A percentile compares a stretch with the other conserved stretches of the same genome.
Conservation (phyloP, 1,140 invertebrate species). For the Homarus americanus region DNA sequence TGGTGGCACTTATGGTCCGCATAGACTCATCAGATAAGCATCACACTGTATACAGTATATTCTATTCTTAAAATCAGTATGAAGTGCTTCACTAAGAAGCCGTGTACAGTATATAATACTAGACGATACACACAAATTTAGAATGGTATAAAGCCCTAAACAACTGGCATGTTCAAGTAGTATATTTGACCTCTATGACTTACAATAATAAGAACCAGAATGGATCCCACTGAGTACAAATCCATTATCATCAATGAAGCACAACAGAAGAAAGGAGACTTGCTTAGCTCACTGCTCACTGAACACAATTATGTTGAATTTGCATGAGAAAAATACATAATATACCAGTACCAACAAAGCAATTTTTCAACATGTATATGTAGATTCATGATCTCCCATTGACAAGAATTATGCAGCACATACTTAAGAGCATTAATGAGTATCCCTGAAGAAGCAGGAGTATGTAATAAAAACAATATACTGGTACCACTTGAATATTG, state of each 20-base stretch:
- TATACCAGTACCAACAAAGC: slow-evolving; percentile 55
- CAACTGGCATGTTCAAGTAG: slow-evolving; percentile 59
- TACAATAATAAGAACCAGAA: slow-evolving; percentile 71
- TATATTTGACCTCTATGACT: slow-evolving; percentile 71
- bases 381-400: slow-evolving; percentile 20
- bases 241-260: slow-evolving; percentile 56
- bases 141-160: not conserved
- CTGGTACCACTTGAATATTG: slow-evolving; percentile 17
- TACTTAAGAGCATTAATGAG: slow-evolving; percentile 54
- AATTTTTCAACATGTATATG: slow-evolving; percentile 41
- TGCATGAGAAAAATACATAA: slow-evolving; percentile 32
- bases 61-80: no score
- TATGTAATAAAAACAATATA: slow-evolving; percentile 37
- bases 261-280: slow-evolving; percentile 56
- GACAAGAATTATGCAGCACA: slow-evolving; percentile 54
- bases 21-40: no score
- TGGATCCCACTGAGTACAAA: slow-evolving; percentile 66
- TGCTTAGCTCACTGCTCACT: slow-evolving; percentile 39
- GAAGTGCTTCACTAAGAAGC: no score
- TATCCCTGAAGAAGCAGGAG: slow-evolving; percentile 50
- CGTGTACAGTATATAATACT: no score
- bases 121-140: not conserved
- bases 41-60: no score
- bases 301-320: slow-evolving; percentile 44
- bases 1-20: no score